Percentiles rank a stretch among this genome's conserved stretches.
These are phyloP conservation scores for Euwallacea fornicatus DNA, from an alignment of 1,140 invertebrate genomes.

Conservation along the genomic window DNA sequence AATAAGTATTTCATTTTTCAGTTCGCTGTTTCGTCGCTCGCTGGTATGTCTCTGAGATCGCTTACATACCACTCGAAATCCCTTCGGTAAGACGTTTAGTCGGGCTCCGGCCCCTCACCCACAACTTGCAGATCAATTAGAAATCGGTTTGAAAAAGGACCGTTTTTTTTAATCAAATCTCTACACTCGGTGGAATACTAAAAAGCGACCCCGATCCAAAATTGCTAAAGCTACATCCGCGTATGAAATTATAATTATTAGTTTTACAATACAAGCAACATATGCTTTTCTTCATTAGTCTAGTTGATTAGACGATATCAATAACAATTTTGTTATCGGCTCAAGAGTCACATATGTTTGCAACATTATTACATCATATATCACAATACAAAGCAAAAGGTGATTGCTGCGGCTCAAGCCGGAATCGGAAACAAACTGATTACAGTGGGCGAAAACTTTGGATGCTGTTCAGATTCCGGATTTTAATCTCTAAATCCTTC, in stretches of 20 bases:
- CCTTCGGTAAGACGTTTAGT: too few relatives aligned
- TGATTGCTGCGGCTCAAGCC: conserved; percentile 50
- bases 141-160: too few relatives aligned
- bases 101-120: too few relatives aligned
- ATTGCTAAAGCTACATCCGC: conserved; percentile 9
- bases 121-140: too few relatives aligned
- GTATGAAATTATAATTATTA: conserved; percentile 41
- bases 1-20: too few relatives aligned
- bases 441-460: conserved; percentile 14
- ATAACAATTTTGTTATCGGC: conserved; percentile 53
- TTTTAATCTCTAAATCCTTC: too few relatives aligned
- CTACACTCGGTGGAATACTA: too few relatives aligned
- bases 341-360: conserved; percentile 52
- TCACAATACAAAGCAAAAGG: conserved; percentile 52
- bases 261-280: conserved; percentile 43
- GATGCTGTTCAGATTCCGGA: too few relatives aligned
- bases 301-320: conserved; percentile 51
- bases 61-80: too few relatives aligned
- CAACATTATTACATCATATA: conserved; percentile 54
- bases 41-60: too few relatives aligned
- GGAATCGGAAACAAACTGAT: conserved; percentile 37
- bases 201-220: neutral
- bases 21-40: too few relatives aligned
- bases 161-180: too few relatives aligned
- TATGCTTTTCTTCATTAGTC: conserved; percentile 52